Evolutionary conservation across 2,888 invertebrate genomes (phyloP), one percentile per base, ranked within the genome.

Genomic region (Ephialtes manifestator): DNA sequence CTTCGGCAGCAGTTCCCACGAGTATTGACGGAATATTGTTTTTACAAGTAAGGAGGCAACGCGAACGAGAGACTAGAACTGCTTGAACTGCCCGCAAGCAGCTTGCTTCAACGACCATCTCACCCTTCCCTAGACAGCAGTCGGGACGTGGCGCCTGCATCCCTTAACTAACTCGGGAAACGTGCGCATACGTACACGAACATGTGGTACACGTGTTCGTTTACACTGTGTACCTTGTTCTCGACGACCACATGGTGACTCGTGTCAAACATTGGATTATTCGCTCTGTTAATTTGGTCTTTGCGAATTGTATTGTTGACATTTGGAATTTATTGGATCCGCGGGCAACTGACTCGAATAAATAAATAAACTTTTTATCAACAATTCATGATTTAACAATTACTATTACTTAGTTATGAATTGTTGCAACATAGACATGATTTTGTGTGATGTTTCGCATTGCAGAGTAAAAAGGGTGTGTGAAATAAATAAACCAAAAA

Each of bases 1-100:
- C 74, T 80, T 65, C 75, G 58, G 28, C 43, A n/a, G 70, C 68
- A 79, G 76, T 90, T 91, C 88, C 88, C 89, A 89, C 88, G 90
- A 85, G 87, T 83, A 83, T 85, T 77, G 88, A 80, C 71, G 75
- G 86, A 88, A 87, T 76, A 80, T 80, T 90, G 89, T 90, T 89
- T 88, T 89, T 86, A 85, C 83, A 88, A 88, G 87, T 89, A 87
- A 89, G 85, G 77, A 86, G 83, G 72, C 75, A 70, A 85, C 81
- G 71, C 43, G n/a, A 43, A 24, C 24, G 48, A 20, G 71, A 55
- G 11, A 20, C 67, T 20, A 58, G 18, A 71, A 63, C 53, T 79
- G 78, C 60, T 39, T 71, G 11, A 71, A 75, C 46, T 82, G 82
- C n/a, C 24, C 39, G 53, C 76, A 20, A 77, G 81, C 81, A 46